phyloP scores from a whole-genome alignment of 2,888 invertebrate species.

The Pseudococcus viburni region DNA sequence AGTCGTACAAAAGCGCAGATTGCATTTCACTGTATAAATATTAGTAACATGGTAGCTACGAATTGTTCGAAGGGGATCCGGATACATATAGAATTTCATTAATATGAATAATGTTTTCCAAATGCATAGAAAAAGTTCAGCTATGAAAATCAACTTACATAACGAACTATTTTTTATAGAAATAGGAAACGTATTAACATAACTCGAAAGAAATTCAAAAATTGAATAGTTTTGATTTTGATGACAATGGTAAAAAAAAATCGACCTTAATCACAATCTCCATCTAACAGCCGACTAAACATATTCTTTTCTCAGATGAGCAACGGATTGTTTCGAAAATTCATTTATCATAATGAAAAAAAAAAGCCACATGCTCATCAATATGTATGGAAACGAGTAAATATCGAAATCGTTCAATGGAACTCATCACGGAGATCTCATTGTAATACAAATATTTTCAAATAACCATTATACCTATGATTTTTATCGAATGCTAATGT shows the following conservation, averaged over 20 bases:
- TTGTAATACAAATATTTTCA: slow-evolving; percentile 53
- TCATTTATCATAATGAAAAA: slow-evolving; percentile 52
- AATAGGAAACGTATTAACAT: slow-evolving; percentile 11
- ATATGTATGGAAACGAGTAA: slow-evolving; percentile 23
- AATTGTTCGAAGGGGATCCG: background rate
- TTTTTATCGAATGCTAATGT: slow-evolving; percentile 50
- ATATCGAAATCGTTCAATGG: slow-evolving; percentile 8
- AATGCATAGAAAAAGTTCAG: background rate
- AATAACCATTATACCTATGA: slow-evolving; percentile 12
- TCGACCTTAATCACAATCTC: background rate
- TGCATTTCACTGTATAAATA: slow-evolving; percentile 42
- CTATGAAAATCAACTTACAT: background rate
- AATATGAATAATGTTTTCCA: background rate
- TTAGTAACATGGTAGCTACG: background rate
- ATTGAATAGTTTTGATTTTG: background rate
- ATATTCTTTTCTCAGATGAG: background rate
- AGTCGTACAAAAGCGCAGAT: slow-evolving; percentile 25
- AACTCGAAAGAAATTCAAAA: background rate
- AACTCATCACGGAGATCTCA: background rate
- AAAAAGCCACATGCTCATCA: background rate
- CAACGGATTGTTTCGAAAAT: slow-evolving; percentile 32
- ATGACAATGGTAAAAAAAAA: background rate
- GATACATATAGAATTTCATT: slow-evolving; percentile 23
- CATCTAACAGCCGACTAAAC: background rate
- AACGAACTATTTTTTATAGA: background rate